phyloP scores from a whole-genome alignment of 2,797 vertebrate genomes.

The Amblyraja radiata region DNA sequence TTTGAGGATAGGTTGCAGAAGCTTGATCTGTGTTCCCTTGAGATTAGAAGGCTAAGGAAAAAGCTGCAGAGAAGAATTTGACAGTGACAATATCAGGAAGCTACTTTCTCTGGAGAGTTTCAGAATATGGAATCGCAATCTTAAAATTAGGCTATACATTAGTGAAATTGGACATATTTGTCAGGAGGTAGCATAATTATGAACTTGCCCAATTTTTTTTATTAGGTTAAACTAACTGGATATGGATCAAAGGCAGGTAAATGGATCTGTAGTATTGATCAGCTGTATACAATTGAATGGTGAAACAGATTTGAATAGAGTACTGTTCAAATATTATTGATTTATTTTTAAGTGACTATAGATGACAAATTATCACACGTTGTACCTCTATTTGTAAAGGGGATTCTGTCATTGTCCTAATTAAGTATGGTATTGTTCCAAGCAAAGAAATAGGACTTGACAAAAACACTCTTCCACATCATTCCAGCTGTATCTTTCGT shows the following conservation, averaged over 20 bases:
- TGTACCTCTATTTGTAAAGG: neutral
- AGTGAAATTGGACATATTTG: neutral
- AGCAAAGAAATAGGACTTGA: neutral
- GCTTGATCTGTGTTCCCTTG: neutral
- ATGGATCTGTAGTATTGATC: neutral
- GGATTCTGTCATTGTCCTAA: neutral
- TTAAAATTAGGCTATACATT: neutral
- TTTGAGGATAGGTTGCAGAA: neutral
- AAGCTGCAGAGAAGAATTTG: neutral
- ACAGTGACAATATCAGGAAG: neutral
- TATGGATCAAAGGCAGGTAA: neutral
- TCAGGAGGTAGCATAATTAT: neutral
- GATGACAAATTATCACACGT: neutral
- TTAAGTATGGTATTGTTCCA: neutral
- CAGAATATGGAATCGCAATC: neutral
- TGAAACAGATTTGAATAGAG: neutral
- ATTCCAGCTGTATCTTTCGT: neutral
- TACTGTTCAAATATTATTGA: neutral
- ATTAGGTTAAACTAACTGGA: neutral
- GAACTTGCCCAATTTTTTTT: neutral
- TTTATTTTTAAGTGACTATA: neutral
- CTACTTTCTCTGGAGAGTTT: neutral
- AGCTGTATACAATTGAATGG: neutral
- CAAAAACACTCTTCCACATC: neutral
- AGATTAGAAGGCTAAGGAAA: neutral